Base-by-base conservation (phyloP, 1,140 invertebrate species). In the Sarcophaga peregrina region DNA sequence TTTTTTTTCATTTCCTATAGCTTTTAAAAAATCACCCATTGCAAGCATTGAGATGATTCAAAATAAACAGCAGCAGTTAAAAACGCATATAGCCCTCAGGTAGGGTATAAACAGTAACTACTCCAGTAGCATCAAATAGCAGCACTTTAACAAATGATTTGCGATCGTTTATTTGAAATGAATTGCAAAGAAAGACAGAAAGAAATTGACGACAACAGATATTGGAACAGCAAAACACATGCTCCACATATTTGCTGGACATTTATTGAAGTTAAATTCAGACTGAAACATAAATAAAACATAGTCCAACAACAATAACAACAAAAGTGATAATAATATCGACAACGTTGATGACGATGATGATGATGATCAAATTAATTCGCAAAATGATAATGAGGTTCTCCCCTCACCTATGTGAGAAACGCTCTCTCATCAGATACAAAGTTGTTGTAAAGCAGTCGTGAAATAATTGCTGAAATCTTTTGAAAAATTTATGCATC, bases 181-280 rank as follows among this genome's bases (percentile, higher is more conserved):
- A 37, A 37, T 37, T 1, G 25, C n/a, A n/a, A n/a, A n/a, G n/a
- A n/a, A n/a, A n/a, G n/a, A n/a, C n/a, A n/a, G n/a, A n/a, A n/a
- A n/a, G n/a, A n/a, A n/a, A 89, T 89, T 87, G 86, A 89, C 88
- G 88, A 89, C 88, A 87, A 87, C 87, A 88, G 88, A 88, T 89
- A 37, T 37, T 87, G 87, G 85, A 20, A 78, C 85, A 86, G 86
- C 62, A 86, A 88, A 89, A 89, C 88, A 89, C 88, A 89, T 89
- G 88, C 88, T 89, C 88, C 88, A 89, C 88, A 89, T 89, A 89
- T 88, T 89, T 89, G 88, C 87, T 86, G 87, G 88, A 89, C 88
- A 89, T 89, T 89, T 89, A 89, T 89, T 89, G 88, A 87, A 89
- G 88, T 88, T 89, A 89, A 89, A 87, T 89, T 89, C 86, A 85